Percentiles rank a stretch among this genome's conserved stretches.
These are phyloP conservation scores for Drosophila bocqueti DNA, from an alignment of 1,140 invertebrate species.

Conservation along the genomic window DNA sequence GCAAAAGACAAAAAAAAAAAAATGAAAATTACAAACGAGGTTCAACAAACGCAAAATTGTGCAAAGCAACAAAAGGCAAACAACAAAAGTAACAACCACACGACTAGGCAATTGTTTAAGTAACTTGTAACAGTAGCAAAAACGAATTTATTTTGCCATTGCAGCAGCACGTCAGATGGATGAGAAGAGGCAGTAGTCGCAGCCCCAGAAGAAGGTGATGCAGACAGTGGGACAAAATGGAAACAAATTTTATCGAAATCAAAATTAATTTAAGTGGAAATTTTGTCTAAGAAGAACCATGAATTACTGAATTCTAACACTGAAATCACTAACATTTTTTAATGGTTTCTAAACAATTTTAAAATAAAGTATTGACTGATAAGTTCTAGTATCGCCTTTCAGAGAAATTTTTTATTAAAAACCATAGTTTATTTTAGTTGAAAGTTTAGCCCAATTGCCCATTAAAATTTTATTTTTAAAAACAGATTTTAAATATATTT, in stretches of 20 bases:
- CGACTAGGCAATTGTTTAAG: constrained; percentile 67
- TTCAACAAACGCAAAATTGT: constrained; percentile 80
- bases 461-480: neutral
- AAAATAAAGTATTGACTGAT: neutral
- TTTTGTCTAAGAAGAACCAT: neutral
- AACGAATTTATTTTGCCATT: constrained; percentile 76
- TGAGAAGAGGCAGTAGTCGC: constrained; percentile 11
- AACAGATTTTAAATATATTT: neutral
- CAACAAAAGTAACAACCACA: constrained; percentile 38
- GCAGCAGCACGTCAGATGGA: constrained; percentile 45
- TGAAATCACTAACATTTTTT: neutral
- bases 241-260: neutral
- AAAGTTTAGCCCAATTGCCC: no score
- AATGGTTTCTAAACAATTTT: neutral
- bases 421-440: no score
- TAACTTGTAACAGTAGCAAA: constrained; percentile 77
- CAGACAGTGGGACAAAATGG: constrained; percentile 3
- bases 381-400: neutral
- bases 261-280: neutral
- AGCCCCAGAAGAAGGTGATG: constrained; percentile 12
- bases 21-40: constrained; percentile 50
- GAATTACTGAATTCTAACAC: no score
- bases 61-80: constrained; percentile 42
- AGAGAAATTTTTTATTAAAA: neutral
- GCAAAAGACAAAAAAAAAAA: constrained; percentile 29